A percentile compares a stretch with the other conserved stretches of the same genome.
These are phyloP conservation scores for Macrobrachium rosenbergii DNA, from an alignment of 1,140 invertebrate genomes.

Conservation along the genomic window DNA sequence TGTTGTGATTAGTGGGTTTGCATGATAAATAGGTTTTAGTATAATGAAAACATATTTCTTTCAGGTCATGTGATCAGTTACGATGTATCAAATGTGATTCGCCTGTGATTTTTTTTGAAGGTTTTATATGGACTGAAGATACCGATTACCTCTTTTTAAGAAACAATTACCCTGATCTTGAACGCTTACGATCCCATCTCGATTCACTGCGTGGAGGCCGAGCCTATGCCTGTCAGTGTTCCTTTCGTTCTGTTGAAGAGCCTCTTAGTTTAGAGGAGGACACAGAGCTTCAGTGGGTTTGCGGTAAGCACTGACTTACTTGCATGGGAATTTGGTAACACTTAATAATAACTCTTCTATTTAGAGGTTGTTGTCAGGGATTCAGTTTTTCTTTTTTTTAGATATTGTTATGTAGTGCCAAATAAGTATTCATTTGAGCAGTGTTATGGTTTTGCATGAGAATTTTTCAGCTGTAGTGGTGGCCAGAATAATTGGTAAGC, in stretches of 20 bases:
- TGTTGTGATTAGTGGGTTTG: neutral
- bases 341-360: too few relatives aligned
- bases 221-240: constrained; percentile 53
- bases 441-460: too few relatives aligned
- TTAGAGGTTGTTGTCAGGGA: too few relatives aligned
- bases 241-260: constrained; percentile 6
- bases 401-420: too few relatives aligned
- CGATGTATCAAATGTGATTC: constrained; percentile 42
- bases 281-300: constrained; percentile 35
- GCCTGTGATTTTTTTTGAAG: constrained; percentile 28
- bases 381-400: too few relatives aligned
- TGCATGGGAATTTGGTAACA: too few relatives aligned
- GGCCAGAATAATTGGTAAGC: too few relatives aligned
- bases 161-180: constrained; percentile 40
- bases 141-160: constrained; percentile 52
- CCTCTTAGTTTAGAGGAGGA: neutral
- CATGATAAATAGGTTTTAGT: neutral
- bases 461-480: too few relatives aligned
- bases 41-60: neutral
- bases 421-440: too few relatives aligned
- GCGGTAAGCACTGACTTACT: constrained; percentile 29
- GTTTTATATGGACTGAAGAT: constrained; percentile 24
- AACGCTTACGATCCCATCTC: constrained; percentile 37
- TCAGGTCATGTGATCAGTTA: constrained; percentile 40
- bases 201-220: constrained; percentile 38